Evolutionary conservation across 1,140 invertebrate genomes (phyloP), one percentile per base, ranked within the genome.

Genomic region (Camponotus pennsylvanicus): DNA sequence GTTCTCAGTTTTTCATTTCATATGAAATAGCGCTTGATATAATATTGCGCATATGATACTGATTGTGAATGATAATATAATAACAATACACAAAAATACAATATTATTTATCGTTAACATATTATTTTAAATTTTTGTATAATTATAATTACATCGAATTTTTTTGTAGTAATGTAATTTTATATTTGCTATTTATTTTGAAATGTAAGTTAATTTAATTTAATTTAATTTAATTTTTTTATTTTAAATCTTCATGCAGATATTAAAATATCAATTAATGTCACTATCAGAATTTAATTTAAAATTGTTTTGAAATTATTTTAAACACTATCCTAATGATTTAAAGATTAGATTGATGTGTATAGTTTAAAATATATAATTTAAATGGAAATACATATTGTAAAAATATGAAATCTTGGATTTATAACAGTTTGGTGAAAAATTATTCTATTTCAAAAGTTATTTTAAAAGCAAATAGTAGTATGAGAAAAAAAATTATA

Each of bases 1-100:
- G 15, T 75, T 59, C 27, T 71, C 13, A 40, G 6, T 75, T 42
- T 83, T 82, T 40, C 40, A 61, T 49, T 75, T 83, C 40, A 83
- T 61, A n/a, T 21, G 21, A 21, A 21, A 21, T 49, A 27, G 49
- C 13, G 79, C 69, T 83, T 83, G n/a, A 42, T 52, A 21, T 45
- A 61, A 34, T 3, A 18, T 73, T 40, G 27, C 49, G 34, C 69
- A 34, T 40, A 42, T 70, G 18, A 57, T n/a, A 21, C 34, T 45
- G n/a, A 73, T 27, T 27, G 6, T 59, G 15, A 57, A 71, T 69
- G 75, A 49, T 21, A 13, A 18, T 40, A 75, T 82, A 18, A 59
- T 49, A 64, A 37, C 21, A 66, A 0, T 18, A 18, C 11, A 34
- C 13, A 9, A 34, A 13, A 21, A 80, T 66, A 69, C 0, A 40